Evolutionary conservation across 2,113 vertebrate genomes (phyloP).

Genomic region (Cacatua alba): DNA sequence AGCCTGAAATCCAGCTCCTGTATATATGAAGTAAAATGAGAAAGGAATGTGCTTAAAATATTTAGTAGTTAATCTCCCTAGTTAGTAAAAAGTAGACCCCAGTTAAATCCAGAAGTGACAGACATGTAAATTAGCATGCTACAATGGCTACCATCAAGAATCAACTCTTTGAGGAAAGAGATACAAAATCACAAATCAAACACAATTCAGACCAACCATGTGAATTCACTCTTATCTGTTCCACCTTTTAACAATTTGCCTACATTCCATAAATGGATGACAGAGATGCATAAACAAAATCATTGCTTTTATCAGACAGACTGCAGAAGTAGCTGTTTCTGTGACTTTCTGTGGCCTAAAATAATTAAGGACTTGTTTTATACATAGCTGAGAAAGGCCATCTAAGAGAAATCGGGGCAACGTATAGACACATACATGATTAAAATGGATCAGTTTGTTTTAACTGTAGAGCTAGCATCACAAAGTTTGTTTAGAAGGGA

Average conservation of each 20-base stretch:
- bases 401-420: neutral
- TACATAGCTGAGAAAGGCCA: neutral
- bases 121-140: neutral
- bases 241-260: neutral
- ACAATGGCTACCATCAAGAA: neutral
- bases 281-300: neutral
- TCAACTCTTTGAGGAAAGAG: neutral
- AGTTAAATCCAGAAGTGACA: neutral
- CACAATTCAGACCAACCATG: neutral
- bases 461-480: neutral
- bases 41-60: neutral
- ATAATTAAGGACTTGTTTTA: neutral
- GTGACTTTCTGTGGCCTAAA: neutral
- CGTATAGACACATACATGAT: rapidly evolving
- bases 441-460: neutral
- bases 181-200: neutral
- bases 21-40: neutral
- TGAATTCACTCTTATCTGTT: neutral
- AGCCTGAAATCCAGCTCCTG: neutral
- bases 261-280: neutral
- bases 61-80: neutral
- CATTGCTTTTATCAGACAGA: neutral
- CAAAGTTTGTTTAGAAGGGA: constrained; percentile 12
- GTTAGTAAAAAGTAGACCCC: neutral
- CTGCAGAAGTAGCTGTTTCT: neutral